Conservation (phyloP, 1,140 invertebrate species). For the Diorhabda sublineata region DNA sequence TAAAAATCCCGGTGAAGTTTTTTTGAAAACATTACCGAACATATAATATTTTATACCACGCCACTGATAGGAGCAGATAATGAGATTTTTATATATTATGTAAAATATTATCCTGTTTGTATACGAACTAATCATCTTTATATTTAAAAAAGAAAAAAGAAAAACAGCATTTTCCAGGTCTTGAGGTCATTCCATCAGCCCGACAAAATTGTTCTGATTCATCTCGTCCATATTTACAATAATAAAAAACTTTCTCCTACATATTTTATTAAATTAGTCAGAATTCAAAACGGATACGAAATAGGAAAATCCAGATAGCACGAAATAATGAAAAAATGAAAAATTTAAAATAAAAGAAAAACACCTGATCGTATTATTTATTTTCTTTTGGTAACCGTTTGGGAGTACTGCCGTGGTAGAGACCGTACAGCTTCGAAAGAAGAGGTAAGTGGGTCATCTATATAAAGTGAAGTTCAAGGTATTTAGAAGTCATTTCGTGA, state of each 20-base stretch:
- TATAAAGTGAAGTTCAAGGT: conserved; percentile 15
- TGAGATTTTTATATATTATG: too few species aligned
- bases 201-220: background rate
- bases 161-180: background rate
- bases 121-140: too few species aligned
- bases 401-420: background rate
- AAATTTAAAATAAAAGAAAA: too few species aligned
- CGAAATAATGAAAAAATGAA: too few species aligned
- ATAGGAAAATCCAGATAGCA: too few species aligned
- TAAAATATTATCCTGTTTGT: too few species aligned
- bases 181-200: conserved; percentile 1
- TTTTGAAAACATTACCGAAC: too few species aligned
- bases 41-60: too few species aligned
- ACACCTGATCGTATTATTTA: background rate
- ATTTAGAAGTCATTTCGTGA: conserved; percentile 10
- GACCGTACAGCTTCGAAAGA: conserved; percentile 1
- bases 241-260: background rate
- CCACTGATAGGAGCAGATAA: too few species aligned
- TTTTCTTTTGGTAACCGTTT: background rate
- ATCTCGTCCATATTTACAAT: background rate
- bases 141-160: too few species aligned
- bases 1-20: too few species aligned
- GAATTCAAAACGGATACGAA: background rate
- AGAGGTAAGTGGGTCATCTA: conserved; percentile 14
- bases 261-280: background rate